A percentile compares a stretch with the other conserved stretches of the same genome.
phyloP scores from a whole-genome alignment of 2,113 vertebrate genomes.

The Pangasianodon hypophthalmus region DNA sequence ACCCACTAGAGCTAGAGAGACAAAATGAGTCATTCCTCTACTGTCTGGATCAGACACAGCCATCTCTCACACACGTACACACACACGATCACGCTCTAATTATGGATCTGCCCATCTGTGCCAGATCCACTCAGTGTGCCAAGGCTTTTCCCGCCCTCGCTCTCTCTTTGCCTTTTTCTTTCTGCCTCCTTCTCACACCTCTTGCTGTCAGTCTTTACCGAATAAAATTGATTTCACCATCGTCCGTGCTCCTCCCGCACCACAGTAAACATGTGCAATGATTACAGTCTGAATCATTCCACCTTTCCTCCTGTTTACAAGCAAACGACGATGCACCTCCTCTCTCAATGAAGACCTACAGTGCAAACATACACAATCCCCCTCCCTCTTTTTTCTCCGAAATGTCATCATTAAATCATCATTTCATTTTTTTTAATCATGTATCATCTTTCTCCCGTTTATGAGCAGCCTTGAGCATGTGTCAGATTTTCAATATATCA shows the following conservation, averaged over 20 bases:
- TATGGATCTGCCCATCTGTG: conserved; percentile 59
- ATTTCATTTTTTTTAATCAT: conserved; percentile 35
- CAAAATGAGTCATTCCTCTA: conserved; percentile 44
- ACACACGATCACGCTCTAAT: conserved; percentile 65
- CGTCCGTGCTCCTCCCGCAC: neutral
- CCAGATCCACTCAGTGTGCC: conserved; percentile 49
- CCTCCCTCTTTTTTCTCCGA: neutral
- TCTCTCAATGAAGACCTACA: conserved; percentile 20
- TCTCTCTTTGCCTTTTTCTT: conserved; percentile 22
- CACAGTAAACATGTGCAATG: conserved; percentile 31
- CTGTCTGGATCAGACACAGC: conserved; percentile 38
- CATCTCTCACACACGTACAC: conserved; percentile 26
- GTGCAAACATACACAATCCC: conserved; percentile 27
- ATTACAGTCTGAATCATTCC: conserved; percentile 38
- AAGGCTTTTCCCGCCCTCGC: conserved; percentile 37
- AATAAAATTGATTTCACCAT: neutral
- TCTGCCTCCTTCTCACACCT: conserved; percentile 39
- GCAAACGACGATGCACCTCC: conserved; percentile 20
- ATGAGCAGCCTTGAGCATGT: conserved; percentile 30
- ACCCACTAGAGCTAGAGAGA: conserved; percentile 45
- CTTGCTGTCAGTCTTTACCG: conserved; percentile 27
- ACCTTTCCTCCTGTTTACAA: conserved; percentile 26
- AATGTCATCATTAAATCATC: conserved; percentile 36
- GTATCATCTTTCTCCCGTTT: conserved; percentile 34
- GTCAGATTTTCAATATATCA: conserved; percentile 34